A percentile compares a stretch with the other conserved stretches of the same genome.
Conservation (phyloP, 2,113 vertebrate genomes). For the Apodemus speciosus region DNA sequence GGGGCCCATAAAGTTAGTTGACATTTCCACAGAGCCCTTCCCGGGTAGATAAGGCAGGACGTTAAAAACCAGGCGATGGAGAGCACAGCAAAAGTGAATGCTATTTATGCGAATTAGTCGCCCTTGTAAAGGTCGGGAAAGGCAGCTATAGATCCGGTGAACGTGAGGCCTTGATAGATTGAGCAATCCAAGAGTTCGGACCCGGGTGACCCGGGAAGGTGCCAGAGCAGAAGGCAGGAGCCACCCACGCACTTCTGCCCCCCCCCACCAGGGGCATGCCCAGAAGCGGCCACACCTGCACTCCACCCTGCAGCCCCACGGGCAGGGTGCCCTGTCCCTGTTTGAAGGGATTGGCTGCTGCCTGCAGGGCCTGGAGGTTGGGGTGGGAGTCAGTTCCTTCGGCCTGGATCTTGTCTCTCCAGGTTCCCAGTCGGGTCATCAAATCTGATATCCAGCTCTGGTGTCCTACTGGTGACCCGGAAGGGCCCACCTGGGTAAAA, state of each 20-base stretch:
- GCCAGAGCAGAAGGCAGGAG: slow-evolving; percentile 20
- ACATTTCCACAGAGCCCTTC: slow-evolving; percentile 70
- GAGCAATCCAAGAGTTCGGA: slow-evolving; percentile 72
- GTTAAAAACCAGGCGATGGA: slow-evolving; percentile 81
- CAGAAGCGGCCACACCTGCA: background rate
- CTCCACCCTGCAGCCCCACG: too few species aligned
- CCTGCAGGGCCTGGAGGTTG: background rate
- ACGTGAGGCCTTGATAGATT: slow-evolving; percentile 84
- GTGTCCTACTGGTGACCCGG: slow-evolving; percentile 29
- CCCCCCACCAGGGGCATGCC: background rate
- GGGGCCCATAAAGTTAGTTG: background rate
- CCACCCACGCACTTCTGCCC: slow-evolving; percentile 43
- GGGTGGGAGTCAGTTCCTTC: background rate
- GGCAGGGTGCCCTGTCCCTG: rapidly evolving
- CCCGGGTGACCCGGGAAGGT: slow-evolving; percentile 69
- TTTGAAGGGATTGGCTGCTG: background rate
- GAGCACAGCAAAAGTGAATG: slow-evolving; percentile 84
- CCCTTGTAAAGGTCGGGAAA: slow-evolving; percentile 82
- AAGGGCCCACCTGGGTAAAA: slow-evolving; percentile 30
- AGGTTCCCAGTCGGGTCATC: background rate
- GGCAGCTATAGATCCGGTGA: slow-evolving; percentile 85
- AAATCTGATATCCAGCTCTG: background rate
- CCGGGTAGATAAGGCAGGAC: slow-evolving; percentile 81
- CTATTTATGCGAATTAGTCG: slow-evolving; percentile 87
- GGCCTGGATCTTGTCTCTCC: background rate